A percentile compares a stretch with the other conserved stretches of the same genome.
Conservation (phyloP, 1,140 invertebrate species). For the Macrobrachium rosenbergii region DNA sequence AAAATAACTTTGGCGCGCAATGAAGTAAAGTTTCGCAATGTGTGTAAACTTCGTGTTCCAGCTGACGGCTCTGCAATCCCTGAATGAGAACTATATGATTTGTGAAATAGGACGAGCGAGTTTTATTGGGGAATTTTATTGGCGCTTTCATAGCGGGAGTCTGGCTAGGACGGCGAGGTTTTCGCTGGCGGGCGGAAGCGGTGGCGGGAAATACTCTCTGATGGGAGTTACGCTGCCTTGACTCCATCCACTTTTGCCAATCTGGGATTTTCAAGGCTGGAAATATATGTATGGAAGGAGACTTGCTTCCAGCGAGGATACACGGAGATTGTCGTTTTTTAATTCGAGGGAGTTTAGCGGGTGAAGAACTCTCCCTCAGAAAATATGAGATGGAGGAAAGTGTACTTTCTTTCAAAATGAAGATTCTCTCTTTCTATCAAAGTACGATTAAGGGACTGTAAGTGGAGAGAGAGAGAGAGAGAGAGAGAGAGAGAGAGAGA, state of each 20-base stretch:
- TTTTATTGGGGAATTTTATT: constrained; percentile 33
- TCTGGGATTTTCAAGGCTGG: background rate
- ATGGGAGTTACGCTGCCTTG: constrained; percentile 1
- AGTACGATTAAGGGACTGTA: too few relatives aligned
- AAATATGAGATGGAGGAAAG: too few relatives aligned
- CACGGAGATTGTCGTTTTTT: too few relatives aligned
- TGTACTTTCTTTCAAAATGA: too few relatives aligned
- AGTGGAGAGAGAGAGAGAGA: too few relatives aligned
- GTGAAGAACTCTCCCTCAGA: too few relatives aligned
- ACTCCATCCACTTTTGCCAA: background rate
- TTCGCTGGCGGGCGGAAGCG: constrained; percentile 5
- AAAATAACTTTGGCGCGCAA: too few relatives aligned
- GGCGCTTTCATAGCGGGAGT: constrained; percentile 23
- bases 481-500: too few relatives aligned
- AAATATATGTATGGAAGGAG: too few relatives aligned
- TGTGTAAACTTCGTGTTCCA: constrained; percentile 3
- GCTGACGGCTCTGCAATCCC: background rate
- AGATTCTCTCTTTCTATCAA: too few relatives aligned
- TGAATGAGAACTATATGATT: constrained; percentile 41
- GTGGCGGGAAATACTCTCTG: background rate
- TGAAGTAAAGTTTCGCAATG: background rate
- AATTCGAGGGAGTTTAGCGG: too few relatives aligned
- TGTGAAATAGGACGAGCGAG: constrained; percentile 31
- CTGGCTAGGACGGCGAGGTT: constrained; percentile 9
- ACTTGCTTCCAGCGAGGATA: too few relatives aligned